phyloP scores from a whole-genome alignment of 2,888 invertebrate genomes.

The Gisinianus flammeolus region DNA sequence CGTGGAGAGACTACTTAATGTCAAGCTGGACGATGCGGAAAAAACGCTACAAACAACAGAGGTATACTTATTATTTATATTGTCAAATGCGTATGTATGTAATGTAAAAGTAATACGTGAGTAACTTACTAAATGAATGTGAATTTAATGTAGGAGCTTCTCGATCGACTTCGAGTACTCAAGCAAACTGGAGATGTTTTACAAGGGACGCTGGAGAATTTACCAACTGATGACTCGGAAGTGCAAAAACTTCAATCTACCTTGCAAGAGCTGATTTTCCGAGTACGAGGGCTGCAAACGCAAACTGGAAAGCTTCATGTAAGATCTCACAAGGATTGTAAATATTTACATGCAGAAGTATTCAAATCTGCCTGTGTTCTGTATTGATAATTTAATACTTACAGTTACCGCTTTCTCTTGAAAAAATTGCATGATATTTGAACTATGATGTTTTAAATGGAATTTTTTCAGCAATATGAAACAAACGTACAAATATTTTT shows the following conservation, averaged over 20 bases:
- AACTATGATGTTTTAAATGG: no score
- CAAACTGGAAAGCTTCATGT: slow-evolving; percentile 38
- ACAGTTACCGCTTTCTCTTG: not conserved
- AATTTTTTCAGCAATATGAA: no score
- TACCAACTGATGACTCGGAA: slow-evolving; percentile 32
- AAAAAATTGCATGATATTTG: not conserved
- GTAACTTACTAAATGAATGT: not conserved
- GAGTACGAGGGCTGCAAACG: slow-evolving; percentile 29
- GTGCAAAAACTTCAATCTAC: slow-evolving; percentile 29
- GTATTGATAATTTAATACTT: no score
- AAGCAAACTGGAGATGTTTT: slow-evolving; percentile 35
- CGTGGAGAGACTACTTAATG: slow-evolving; percentile 33
- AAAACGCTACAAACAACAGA: slow-evolving; percentile 39
- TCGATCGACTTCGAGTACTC: slow-evolving; percentile 25
- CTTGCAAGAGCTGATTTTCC: slow-evolving; percentile 19
- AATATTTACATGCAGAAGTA: no score
- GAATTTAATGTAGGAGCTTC: slow-evolving; percentile 28
- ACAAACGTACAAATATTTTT: no score
- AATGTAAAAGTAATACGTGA: not conserved
- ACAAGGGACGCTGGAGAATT: slow-evolving; percentile 16
- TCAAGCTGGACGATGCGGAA: slow-evolving; percentile 42
- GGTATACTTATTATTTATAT: slow-evolving; percentile 18
- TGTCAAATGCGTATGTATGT: not conserved
- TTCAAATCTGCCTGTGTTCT: no score
- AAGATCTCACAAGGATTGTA: no score